Percentiles rank a stretch among this genome's conserved stretches.
Evolutionary conservation across 2,888 invertebrate genomes (phyloP).

Genomic region (Calameuta pallipes): DNA sequence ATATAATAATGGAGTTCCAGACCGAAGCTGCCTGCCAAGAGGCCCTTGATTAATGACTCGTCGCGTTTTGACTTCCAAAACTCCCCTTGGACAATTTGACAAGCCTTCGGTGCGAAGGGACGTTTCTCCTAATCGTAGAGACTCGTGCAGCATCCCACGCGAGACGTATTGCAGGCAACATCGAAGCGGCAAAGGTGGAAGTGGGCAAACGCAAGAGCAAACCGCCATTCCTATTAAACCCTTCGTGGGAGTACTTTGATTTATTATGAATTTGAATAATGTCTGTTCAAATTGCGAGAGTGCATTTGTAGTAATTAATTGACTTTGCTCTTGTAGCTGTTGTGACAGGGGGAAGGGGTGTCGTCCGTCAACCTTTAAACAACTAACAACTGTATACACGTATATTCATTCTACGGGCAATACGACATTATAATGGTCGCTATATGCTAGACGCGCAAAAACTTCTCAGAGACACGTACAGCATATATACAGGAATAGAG

Average conservation of each 20-base stretch:
- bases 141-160: not conserved
- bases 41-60: constrained; percentile 61
- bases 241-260: constrained; percentile 36
- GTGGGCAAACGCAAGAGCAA: not conserved
- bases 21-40: constrained; percentile 27
- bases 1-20: constrained; percentile 58
- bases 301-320: constrained; percentile 40
- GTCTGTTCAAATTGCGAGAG: constrained; percentile 21
- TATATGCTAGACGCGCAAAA: not conserved
- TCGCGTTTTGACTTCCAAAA: constrained; percentile 49
- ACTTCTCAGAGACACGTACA: not conserved
- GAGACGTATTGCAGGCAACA: not conserved
- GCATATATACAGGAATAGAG: not conserved
- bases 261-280: constrained; percentile 33
- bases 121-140: not conserved
- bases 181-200: not conserved
- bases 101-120: not conserved
- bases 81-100: constrained; percentile 3
- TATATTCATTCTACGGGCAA: not conserved
- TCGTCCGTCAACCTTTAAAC: not conserved
- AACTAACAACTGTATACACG: not conserved
- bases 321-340: not conserved
- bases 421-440: not conserved
- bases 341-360: not conserved
- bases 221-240: not conserved